Evolutionary conservation across 1,140 invertebrate genomes (phyloP).

Genomic region (Drosophila setifemur): DNA sequence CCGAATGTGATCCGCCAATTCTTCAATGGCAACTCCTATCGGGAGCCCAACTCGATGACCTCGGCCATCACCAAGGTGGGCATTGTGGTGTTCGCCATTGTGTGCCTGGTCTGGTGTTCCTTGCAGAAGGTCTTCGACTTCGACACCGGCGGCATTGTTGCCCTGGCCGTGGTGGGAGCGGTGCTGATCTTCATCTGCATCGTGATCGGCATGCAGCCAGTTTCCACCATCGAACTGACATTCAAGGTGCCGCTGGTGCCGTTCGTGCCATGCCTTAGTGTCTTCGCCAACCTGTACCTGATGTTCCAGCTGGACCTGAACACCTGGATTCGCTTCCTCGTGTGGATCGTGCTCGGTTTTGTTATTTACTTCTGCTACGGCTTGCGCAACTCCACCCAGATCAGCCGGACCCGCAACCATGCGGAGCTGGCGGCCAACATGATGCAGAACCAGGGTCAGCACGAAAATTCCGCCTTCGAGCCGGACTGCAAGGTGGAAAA

Average conservation of each 20-base stretch:
- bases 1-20: slow-evolving; percentile 67
- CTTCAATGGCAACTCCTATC: slow-evolving; percentile 86
- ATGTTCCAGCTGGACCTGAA: slow-evolving; percentile 92
- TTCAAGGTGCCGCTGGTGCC: slow-evolving; percentile 93
- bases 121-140: slow-evolving; percentile 48
- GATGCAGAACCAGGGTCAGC: slow-evolving; percentile 52
- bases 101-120: slow-evolving; percentile 63
- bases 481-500: slow-evolving; percentile 72
- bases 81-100: slow-evolving; percentile 83
- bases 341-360: slow-evolving; percentile 91
- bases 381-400: slow-evolving; percentile 83
- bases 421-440: slow-evolving; percentile 53
- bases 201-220: slow-evolving; percentile 71
- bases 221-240: slow-evolving; percentile 64
- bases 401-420: slow-evolving; percentile 52
- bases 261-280: slow-evolving; percentile 90
- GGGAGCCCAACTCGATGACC: slow-evolving; percentile 84
- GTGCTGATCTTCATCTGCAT: slow-evolving; percentile 64
- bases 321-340: slow-evolving; percentile 93
- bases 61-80: slow-evolving; percentile 85
- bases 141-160: slow-evolving; percentile 42
- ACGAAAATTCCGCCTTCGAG: slow-evolving; percentile 69
- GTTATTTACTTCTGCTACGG: slow-evolving; percentile 85
- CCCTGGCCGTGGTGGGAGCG: slow-evolving; percentile 56
- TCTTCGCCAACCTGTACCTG: slow-evolving; percentile 93